A percentile compares a stretch with the other conserved stretches of the same genome.
Evolutionary conservation across 2,888 invertebrate genomes (phyloP).

Genomic region (Tetranychus piercei): DNA sequence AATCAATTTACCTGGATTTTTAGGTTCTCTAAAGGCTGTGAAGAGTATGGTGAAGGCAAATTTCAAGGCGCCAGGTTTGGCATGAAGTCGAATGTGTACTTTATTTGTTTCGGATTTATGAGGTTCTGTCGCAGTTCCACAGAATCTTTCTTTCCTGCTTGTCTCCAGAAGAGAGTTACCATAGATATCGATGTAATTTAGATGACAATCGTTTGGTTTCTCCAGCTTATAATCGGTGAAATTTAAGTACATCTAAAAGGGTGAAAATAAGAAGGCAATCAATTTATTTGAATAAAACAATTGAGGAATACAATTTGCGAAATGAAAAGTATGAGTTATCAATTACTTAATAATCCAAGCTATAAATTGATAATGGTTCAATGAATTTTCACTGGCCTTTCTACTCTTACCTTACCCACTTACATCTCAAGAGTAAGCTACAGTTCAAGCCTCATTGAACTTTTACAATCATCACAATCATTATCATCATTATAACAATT

Average conservation of each 20-base stretch:
- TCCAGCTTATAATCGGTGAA: constrained; percentile 47
- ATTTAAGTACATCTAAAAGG: constrained; percentile 46
- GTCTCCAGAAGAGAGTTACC: constrained; percentile 41
- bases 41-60: constrained; percentile 48
- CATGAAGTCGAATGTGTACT: constrained; percentile 54
- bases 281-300: background rate
- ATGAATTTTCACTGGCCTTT: background rate
- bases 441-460: background rate
- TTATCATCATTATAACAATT: background rate
- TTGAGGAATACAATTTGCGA: background rate
- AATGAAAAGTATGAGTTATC: background rate
- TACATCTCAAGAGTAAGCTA: background rate
- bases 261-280: constrained; percentile 17
- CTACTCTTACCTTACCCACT: background rate
- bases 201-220: constrained; percentile 56
- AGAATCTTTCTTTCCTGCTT: constrained; percentile 39
- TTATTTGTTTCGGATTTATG: constrained; percentile 48
- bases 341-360: background rate
- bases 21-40: constrained; percentile 48
- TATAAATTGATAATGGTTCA: background rate
- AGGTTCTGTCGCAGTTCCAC: constrained; percentile 65
- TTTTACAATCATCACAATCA: background rate
- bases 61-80: constrained; percentile 44
- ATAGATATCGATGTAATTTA: constrained; percentile 56
- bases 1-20: constrained; percentile 14